phyloP scores from a whole-genome alignment of 1,140 invertebrate genomes.

The Camponotus floridanus region DNA sequence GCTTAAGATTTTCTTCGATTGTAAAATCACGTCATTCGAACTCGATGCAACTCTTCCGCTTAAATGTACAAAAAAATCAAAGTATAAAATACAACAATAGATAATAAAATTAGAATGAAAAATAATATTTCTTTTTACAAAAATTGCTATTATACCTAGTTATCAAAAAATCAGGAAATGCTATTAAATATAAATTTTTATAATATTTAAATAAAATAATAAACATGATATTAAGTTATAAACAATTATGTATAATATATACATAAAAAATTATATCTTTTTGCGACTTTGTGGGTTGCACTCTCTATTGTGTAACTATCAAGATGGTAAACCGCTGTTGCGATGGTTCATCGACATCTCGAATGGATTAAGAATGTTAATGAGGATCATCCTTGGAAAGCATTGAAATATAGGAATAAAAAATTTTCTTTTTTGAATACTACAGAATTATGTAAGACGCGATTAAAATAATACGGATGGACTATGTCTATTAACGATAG shows the following conservation, averaged over 20 bases:
- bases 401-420: conserved; percentile 10
- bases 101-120: neutral
- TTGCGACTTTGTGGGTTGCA: neutral
- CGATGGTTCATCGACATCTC: conserved; percentile 40
- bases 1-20: conserved; percentile 23
- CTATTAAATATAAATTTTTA: too few relatives aligned
- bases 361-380: conserved; percentile 28
- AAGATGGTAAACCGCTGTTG: neutral
- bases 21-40: neutral
- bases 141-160: neutral
- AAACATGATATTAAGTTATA: neutral
- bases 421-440: conserved; percentile 21
- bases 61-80: neutral
- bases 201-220: neutral
- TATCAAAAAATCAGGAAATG: too few relatives aligned
- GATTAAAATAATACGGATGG: conserved; percentile 2
- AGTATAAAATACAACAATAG: neutral
- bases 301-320: neutral
- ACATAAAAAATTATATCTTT: neutral
- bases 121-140: neutral
- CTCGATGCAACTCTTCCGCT: neutral
- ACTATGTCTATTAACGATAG: neutral
- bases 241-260: neutral
- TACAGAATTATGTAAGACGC: conserved; percentile 31
- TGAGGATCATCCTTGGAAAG: conserved; percentile 8